Percentiles rank a stretch among this genome's conserved stretches.
phyloP scores from a whole-genome alignment of 2,113 vertebrate genomes.

The Ophthalmolycus amberensis region DNA sequence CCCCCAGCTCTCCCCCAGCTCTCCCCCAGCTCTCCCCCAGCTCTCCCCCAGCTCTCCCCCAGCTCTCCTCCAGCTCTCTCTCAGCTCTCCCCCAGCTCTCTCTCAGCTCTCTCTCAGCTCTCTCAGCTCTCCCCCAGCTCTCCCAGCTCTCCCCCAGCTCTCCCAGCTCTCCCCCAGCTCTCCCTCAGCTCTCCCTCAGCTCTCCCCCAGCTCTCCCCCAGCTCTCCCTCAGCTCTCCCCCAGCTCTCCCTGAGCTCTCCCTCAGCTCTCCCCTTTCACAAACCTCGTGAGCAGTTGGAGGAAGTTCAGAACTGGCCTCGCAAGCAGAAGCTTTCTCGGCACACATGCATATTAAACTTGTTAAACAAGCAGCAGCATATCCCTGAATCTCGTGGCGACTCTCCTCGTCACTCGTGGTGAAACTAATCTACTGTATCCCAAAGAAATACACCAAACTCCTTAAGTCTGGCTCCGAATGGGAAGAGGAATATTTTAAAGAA shows the following conservation, averaged over 20 bases:
- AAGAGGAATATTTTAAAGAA: background rate
- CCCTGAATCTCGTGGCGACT: background rate
- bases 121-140: too few species aligned
- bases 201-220: too few species aligned
- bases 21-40: too few species aligned
- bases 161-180: too few species aligned
- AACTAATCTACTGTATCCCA: background rate
- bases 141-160: too few species aligned
- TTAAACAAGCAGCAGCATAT: background rate
- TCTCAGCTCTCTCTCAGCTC: background rate
- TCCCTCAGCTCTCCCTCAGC: too few species aligned
- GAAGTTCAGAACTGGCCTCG: background rate
- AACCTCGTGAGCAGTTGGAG: background rate
- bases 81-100: too few species aligned
- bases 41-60: too few species aligned
- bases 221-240: too few species aligned
- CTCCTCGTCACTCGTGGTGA: background rate
- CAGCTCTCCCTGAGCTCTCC: too few species aligned
- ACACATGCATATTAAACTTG: constrained; percentile 1
- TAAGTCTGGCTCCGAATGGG: background rate
- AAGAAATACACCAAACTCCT: background rate
- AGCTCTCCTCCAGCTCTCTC: too few species aligned
- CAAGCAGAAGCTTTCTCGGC: constrained; percentile 6
- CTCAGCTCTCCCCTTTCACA: background rate
- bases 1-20: too few species aligned